Percentiles rank a stretch among this genome's conserved stretches.
These are phyloP conservation scores for Hymenochirus boettgeri DNA, from an alignment of 2,113 vertebrate genomes.

Conservation along the genomic window DNA sequence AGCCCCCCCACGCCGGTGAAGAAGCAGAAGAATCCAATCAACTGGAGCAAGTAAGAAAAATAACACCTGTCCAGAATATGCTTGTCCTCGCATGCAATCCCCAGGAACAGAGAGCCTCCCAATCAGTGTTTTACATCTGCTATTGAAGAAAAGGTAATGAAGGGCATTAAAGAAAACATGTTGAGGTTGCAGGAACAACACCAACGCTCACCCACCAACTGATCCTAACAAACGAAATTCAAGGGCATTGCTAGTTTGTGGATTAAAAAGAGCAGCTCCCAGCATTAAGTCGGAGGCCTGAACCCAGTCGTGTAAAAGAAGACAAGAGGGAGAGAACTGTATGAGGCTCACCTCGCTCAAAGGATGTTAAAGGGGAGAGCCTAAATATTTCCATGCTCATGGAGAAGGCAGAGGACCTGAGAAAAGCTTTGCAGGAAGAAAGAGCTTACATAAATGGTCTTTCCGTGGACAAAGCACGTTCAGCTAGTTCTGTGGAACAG, in stretches of 20 bases:
- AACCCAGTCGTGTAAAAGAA: conserved; percentile 65
- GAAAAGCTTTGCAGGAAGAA: conserved; percentile 88
- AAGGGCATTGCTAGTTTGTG: conserved; percentile 89
- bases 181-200: conserved; percentile 86
- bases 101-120: conserved; percentile 29
- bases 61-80: conserved; percentile 59
- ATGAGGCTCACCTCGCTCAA: conserved; percentile 67
- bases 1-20: conserved; percentile 56
- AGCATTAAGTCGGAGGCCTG: conserved; percentile 78
- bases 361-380: conserved; percentile 75
- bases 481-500: conserved; percentile 68
- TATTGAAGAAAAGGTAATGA: conserved; percentile 97
- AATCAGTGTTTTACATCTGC: conserved; percentile 63
- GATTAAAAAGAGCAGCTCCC: conserved; percentile 89
- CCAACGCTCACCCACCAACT: conserved; percentile 48
- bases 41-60: conserved; percentile 61
- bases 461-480: conserved; percentile 70
- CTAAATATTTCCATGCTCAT: conserved; percentile 94
- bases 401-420: conserved; percentile 89
- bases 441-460: conserved; percentile 79
- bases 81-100: conserved; percentile 31
- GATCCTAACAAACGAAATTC: conserved; percentile 86
- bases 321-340: conserved; percentile 51
- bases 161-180: conserved; percentile 92
- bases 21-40: conserved; percentile 64